Base-by-base conservation (phyloP, 1,140 invertebrate species). In the Pantala flavescens region DNA sequence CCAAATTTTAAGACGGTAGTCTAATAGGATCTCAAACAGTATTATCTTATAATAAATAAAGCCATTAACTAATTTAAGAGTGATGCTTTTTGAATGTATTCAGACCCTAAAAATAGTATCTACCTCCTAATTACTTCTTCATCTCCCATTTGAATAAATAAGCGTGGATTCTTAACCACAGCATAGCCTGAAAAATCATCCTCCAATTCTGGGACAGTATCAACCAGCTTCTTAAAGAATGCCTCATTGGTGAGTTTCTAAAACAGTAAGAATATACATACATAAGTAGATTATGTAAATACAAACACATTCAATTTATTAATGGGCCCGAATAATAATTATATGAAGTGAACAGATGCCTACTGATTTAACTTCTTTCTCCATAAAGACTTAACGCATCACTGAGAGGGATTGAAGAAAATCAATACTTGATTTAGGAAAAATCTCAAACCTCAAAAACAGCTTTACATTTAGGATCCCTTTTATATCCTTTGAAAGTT, bases 161-260 rank as follows among this genome's bases (percentile, higher is more conserved):
- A 79, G 78, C 87, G 84, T 28, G 85, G 84, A 80, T 88, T 85
- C 77, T 86, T 86, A n/a, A 88, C 80, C 74, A 88, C 82, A 3
- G 87, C 84, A 71, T 87, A 81, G 14, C 86, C 86, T 63, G 86
- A 83, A 24, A 85, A 81, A 80, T 88, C 87, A 71, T 86, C 81
- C 21, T 78, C 80, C 9, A 88, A 77, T 43, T 81, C 82, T 55
- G 86, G 86, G 73, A 83, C 83, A 5, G 84, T 83, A 43, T 81
- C 81, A 36, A 88, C 84, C 19, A 88, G 84, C 78, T 87, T 88
- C 76, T 86, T 83, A 72, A 87, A 79, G 3, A 86, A 63, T 19
- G 16, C 12, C 16, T 16, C 49, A 63, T 63, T 21, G n/a, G 14
- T 16, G n/a, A 63, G 49, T 63, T 63, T 63, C 49, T 63, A 14